Evolutionary conservation across 1,140 invertebrate genomes (phyloP), one percentile per base, ranked within the genome.

Genomic region (Latrodectus geometricus): DNA sequence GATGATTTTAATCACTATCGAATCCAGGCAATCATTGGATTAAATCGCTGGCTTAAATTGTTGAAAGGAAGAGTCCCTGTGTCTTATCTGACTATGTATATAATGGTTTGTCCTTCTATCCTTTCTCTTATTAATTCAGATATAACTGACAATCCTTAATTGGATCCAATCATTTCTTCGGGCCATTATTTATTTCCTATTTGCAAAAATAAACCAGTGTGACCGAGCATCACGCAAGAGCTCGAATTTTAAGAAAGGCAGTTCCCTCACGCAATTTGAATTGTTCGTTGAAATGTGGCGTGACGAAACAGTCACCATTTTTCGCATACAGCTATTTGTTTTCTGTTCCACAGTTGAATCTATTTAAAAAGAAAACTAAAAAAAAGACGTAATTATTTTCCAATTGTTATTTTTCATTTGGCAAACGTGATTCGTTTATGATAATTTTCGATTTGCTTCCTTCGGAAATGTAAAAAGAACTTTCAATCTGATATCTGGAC

Each of bases 261-360:
- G 12, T 15, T 7, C 23, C n/a, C 15, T 12, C 75, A 61, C 75
- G 56, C 76, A 21, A 52, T 52, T 61, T 78, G 56, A 78, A 78
- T 78, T 66, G 76, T 78, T 66, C 35, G 61, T 61, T 48, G 76
- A 78, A 77, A 78, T 61, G 76, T 66, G 61, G 21, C 76, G 76
- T 78, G 76, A 76, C 54, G 61, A 35, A 35, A 35, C 35, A 35
- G 35, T 35, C 35, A 5, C 54, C 54, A 61, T 61, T 17, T 61
- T 61, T 14, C 17, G 54, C 54, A 14, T 61, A 14, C 17, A 61
- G 54, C 52, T 23, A 56, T 74, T 75, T 56, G 14, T 21, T 20
- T 76, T 76, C 74, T 56, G 23, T 52, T n/a, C 52, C 11, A 15
- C n/a, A 56, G 11, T 17, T 52, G 14, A 21, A 61, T 14, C 23